Evolutionary conservation across 2,888 invertebrate genomes (phyloP).

Genomic region (Hemistola chrysoprasaria): DNA sequence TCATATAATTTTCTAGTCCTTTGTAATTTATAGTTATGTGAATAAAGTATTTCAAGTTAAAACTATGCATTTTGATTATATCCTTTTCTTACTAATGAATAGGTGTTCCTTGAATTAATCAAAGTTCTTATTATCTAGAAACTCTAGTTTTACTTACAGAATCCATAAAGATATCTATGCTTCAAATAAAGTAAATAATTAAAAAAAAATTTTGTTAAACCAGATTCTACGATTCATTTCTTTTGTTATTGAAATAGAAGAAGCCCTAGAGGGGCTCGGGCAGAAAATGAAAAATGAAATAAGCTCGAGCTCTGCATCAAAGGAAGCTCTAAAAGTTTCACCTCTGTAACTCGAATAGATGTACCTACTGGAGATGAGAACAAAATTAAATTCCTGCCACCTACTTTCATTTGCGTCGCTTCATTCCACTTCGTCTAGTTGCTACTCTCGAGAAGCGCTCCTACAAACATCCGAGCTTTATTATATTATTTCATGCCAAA

Average conservation of each 20-base stretch:
- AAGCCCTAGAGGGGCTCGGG: slow-evolving; percentile 13
- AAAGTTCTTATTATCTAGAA: too few species aligned
- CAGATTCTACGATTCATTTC: too few species aligned
- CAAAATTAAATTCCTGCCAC: slow-evolving; percentile 22
- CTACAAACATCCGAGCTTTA: slow-evolving; percentile 9
- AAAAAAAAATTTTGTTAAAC: too few species aligned
- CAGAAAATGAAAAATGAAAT: slow-evolving; percentile 23
- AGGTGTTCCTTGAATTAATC: too few species aligned
- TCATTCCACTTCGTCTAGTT: slow-evolving; percentile 7
- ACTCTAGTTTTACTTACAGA: too few species aligned
- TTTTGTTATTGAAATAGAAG: background rate
- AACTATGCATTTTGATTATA: background rate
- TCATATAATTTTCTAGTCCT: slow-evolving; percentile 5
- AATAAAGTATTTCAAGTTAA: slow-evolving; percentile 24
- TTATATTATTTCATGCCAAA: slow-evolving; percentile 10
- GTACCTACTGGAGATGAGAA: slow-evolving; percentile 18
- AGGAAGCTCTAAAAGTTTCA: slow-evolving; percentile 21
- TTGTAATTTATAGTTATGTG: slow-evolving; percentile 8
- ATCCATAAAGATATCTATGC: too few species aligned
- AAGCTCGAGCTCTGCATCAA: slow-evolving; percentile 13
- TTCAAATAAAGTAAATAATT: too few species aligned
- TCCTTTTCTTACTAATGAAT: too few species aligned
- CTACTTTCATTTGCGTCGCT: slow-evolving; percentile 9
- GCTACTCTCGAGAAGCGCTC: slow-evolving; percentile 8
- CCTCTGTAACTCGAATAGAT: slow-evolving; percentile 22